Percentiles rank a stretch among this genome's conserved stretches.
Evolutionary conservation across 2,113 vertebrate genomes (phyloP).

Genomic region (Strigops habroptila): DNA sequence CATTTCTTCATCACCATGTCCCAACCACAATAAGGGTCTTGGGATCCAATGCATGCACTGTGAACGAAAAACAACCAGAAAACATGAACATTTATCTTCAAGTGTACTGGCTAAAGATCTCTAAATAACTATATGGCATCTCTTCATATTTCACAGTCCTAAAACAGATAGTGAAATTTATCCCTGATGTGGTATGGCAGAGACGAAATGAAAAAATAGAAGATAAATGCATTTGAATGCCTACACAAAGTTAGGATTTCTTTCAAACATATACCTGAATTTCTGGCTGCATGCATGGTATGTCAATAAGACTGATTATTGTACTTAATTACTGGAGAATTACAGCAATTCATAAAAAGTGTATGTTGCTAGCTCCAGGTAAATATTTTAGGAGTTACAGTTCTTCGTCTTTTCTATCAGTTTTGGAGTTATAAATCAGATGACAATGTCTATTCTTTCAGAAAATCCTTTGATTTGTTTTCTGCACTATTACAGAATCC

Average conservation of each 20-base stretch:
- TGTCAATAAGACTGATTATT: not conserved
- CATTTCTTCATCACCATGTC: conserved; percentile 91
- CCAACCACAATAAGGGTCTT: conserved; percentile 97
- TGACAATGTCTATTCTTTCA: not conserved
- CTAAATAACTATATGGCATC: not conserved
- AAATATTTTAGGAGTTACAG: not conserved
- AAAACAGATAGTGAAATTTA: not conserved
- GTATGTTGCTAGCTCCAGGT: not conserved
- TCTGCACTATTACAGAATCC: not conserved
- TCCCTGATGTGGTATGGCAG: not conserved
- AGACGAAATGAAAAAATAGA: not conserved
- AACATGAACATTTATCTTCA: not conserved
- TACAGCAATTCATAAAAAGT: not conserved
- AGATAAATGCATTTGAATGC: not conserved
- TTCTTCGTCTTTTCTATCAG: not conserved
- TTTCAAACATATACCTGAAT: not conserved
- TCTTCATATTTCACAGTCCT: not conserved
- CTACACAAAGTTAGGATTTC: not conserved
- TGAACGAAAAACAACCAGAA: conserved; percentile 23
- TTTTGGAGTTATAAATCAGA: not conserved
- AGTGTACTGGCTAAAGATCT: not conserved
- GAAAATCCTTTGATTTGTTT: not conserved
- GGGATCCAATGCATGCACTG: conserved; percentile 90
- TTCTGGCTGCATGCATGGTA: not conserved
- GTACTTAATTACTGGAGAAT: not conserved